Percentiles rank a stretch among this genome's conserved stretches.
Conservation (phyloP, 1,140 invertebrate genomes). For the Mylabris phalerata region DNA sequence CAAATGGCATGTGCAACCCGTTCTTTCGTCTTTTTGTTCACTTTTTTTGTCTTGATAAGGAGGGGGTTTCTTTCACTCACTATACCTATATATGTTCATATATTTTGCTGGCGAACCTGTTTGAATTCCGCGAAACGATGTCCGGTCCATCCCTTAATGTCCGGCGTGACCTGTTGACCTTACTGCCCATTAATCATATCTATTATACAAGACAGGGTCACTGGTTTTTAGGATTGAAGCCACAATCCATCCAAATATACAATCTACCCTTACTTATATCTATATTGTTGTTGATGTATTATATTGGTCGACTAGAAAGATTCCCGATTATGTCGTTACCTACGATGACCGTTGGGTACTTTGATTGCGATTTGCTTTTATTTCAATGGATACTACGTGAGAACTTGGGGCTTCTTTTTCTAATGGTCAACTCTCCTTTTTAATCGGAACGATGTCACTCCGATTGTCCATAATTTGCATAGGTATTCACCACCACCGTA, state of each 20-base stretch:
- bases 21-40: slow-evolving; percentile 14
- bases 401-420: slow-evolving; percentile 26
- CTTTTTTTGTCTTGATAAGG: slow-evolving; percentile 15
- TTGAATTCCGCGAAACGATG: slow-evolving; percentile 23
- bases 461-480: slow-evolving; percentile 29
- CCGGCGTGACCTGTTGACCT: slow-evolving; percentile 34
- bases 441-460: slow-evolving; percentile 16
- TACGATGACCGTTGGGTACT: slow-evolving; percentile 35
- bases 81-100: too few relatives aligned
- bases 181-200: slow-evolving; percentile 38
- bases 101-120: slow-evolving; percentile 9
- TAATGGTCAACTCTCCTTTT: slow-evolving; percentile 23
- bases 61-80: too few relatives aligned
- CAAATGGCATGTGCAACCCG: slow-evolving; percentile 24
- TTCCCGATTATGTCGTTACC: slow-evolving; percentile 37
- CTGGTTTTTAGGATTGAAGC: slow-evolving; percentile 11
- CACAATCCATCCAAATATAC: slow-evolving; percentile 1
- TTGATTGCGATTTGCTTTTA: slow-evolving; percentile 26
- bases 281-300: too few relatives aligned
- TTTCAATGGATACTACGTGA: slow-evolving; percentile 32
- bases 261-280: slow-evolving; percentile 1
- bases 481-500: slow-evolving; percentile 24
- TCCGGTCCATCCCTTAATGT: slow-evolving; percentile 33
- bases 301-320: slow-evolving; percentile 14
- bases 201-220: slow-evolving; percentile 35